Percentiles rank a stretch among this genome's conserved stretches.
Conservation (phyloP, 1,140 invertebrate genomes). For the Philotrypesis tridentata region DNA sequence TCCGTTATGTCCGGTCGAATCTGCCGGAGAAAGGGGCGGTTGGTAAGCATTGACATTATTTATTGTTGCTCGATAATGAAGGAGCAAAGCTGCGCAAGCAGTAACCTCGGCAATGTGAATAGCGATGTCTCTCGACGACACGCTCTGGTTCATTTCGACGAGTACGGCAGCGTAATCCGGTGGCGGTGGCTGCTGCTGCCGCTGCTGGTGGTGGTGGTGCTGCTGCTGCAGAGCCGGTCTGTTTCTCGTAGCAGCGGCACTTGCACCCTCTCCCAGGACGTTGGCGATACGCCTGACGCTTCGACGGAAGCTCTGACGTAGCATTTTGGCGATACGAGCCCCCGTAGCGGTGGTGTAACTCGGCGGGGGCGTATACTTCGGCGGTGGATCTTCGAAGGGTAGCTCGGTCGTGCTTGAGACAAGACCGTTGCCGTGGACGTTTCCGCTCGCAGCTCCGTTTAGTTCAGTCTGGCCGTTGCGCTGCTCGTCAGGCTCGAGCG, state of each 20-base stretch:
- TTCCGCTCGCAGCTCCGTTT: conserved; percentile 54
- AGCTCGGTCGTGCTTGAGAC: conserved; percentile 64
- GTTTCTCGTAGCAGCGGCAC: conserved; percentile 32
- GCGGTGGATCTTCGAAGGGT: conserved; percentile 86
- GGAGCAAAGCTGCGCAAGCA: neutral
- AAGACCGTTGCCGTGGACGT: conserved; percentile 65
- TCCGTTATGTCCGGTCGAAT: conserved; percentile 50
- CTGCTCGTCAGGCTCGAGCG: conserved; percentile 72
- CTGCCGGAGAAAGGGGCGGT: neutral
- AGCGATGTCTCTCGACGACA: conserved; percentile 53
- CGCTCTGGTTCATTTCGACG: conserved; percentile 75
- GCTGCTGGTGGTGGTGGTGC: too few species aligned
- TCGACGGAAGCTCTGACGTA: conserved; percentile 85
- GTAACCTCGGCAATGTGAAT: conserved; percentile 58
- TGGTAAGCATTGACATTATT: too few species aligned
- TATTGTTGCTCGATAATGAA: too few species aligned
- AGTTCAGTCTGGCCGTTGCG: conserved; percentile 60
- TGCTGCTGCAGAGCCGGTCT: conserved; percentile 67
- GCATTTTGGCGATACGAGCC: conserved; percentile 84
- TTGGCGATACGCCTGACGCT: conserved; percentile 82
- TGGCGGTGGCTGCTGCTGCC: conserved; percentile 74
- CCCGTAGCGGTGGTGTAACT: conserved; percentile 94
- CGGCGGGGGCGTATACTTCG: conserved; percentile 94
- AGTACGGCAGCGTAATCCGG: conserved; percentile 79
- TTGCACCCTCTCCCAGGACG: conserved; percentile 70